These are phyloP conservation scores for Lypha dubia DNA, from an alignment of 2,888 invertebrate genomes.

Conservation along the genomic window DNA sequence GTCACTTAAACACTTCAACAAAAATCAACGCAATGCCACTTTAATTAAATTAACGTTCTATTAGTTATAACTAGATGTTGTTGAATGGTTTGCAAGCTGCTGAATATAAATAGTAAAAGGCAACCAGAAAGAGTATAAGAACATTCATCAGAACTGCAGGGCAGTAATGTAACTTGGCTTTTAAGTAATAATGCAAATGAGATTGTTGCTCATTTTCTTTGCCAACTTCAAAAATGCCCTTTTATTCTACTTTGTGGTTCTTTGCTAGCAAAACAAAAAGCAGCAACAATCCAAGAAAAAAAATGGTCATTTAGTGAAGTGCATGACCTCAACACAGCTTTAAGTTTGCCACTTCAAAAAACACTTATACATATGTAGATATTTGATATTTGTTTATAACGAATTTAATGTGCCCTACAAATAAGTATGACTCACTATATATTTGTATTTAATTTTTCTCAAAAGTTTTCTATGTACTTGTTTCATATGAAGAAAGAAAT, in stretches of 20 bases:
- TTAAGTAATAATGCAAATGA: constrained; percentile 31
- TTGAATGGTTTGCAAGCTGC: too few relatives aligned
- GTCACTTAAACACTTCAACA: too few relatives aligned
- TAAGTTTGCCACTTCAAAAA: constrained; percentile 23
- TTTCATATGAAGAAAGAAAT: too few relatives aligned
- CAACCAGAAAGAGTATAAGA: too few relatives aligned
- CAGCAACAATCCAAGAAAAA: constrained; percentile 2
- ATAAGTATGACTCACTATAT: not conserved
- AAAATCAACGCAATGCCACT: too few relatives aligned
- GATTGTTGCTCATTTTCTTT: constrained; percentile 28
- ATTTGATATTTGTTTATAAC: not conserved
- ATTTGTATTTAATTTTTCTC: too few relatives aligned
- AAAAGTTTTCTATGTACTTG: too few relatives aligned
- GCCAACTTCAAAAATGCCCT: constrained; percentile 36
- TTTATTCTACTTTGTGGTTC: constrained; percentile 54
- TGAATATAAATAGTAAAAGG: too few relatives aligned
- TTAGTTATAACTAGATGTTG: too few relatives aligned
- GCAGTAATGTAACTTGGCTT: constrained; percentile 24
- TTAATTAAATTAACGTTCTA: too few relatives aligned
- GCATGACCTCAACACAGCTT: constrained; percentile 41
- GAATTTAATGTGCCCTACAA: not conserved
- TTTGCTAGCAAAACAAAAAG: constrained; percentile 6
- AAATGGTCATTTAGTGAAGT: constrained; percentile 56
- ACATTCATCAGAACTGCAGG: not conserved
- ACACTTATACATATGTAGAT: too few relatives aligned